These are phyloP conservation scores for Ecliptopera silaceata DNA, from an alignment of 2,888 invertebrate species.

Conservation along the genomic window DNA sequence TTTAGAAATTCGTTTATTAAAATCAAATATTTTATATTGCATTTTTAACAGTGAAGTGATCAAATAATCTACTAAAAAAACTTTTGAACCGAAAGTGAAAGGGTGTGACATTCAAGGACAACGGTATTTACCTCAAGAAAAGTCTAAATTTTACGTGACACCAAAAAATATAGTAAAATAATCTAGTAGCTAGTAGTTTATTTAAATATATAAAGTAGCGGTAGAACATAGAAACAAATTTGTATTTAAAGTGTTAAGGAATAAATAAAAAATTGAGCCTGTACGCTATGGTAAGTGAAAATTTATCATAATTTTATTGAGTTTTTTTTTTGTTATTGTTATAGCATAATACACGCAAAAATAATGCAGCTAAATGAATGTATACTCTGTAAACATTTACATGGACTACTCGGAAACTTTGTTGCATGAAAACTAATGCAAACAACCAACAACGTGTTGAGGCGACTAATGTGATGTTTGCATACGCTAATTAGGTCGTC, in stretches of 20 bases:
- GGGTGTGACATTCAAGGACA: constrained; percentile 37
- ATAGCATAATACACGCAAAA: no score
- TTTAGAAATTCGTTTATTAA: constrained; percentile 28
- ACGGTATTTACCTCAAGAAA: constrained; percentile 35
- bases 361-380: no score
- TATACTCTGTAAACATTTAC: no score
- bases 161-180: background rate
- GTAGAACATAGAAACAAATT: background rate
- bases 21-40: constrained; percentile 29
- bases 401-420: background rate
- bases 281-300: constrained; percentile 34
- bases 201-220: background rate
- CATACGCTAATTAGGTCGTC: constrained; percentile 12
- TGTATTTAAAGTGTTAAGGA: constrained; percentile 13
- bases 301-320: no score
- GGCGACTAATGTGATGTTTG: constrained; percentile 13
- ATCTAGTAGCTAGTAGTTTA: constrained; percentile 6
- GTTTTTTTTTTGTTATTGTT: no score
- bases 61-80: constrained; percentile 11
- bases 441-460: constrained; percentile 2
- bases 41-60: constrained; percentile 34
- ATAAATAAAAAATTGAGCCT: constrained; percentile 10
- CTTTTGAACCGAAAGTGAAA: constrained; percentile 19
- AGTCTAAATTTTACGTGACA: constrained; percentile 13
- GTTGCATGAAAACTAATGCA: constrained; percentile 1